Conservation (phyloP, 2,888 invertebrate species). For the Acanthosepion lycidas region DNA sequence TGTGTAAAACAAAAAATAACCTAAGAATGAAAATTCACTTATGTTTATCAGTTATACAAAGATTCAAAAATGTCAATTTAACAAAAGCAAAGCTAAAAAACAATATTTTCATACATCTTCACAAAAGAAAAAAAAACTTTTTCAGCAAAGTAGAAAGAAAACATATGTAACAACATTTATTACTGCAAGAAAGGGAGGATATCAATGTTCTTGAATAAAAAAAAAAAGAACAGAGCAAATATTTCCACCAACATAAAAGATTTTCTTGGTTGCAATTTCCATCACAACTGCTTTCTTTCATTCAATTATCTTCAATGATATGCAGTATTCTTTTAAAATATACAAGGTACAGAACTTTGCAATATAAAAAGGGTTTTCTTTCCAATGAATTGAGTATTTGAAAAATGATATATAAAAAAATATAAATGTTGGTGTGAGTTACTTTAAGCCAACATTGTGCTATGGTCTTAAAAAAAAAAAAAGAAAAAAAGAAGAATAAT, state of each 20-base stretch:
- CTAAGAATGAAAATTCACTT: neutral
- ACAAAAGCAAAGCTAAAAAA: neutral
- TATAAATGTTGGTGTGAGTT: neutral
- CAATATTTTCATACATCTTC: neutral
- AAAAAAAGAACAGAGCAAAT: neutral
- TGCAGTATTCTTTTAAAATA: slow-evolving; percentile 6
- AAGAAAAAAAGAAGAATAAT: no score
- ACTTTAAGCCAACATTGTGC: no score
- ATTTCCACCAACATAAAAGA: neutral
- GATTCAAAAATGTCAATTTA: neutral
- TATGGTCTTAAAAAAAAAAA: no score
- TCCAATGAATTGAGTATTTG: neutral
- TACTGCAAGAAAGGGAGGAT: no score
- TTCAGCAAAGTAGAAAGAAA: neutral
- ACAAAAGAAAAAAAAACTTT: neutral
- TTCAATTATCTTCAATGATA: neutral
- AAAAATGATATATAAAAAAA: neutral
- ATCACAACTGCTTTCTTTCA: neutral
- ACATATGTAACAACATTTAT: neutral
- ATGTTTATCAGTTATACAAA: neutral
- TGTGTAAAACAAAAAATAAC: neutral
- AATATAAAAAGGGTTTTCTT: neutral
- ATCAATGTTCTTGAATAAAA: neutral
- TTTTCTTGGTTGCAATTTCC: neutral
- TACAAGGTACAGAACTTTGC: neutral